Conservation (phyloP, 1,140 invertebrate genomes). For the Musca vetustissima region DNA sequence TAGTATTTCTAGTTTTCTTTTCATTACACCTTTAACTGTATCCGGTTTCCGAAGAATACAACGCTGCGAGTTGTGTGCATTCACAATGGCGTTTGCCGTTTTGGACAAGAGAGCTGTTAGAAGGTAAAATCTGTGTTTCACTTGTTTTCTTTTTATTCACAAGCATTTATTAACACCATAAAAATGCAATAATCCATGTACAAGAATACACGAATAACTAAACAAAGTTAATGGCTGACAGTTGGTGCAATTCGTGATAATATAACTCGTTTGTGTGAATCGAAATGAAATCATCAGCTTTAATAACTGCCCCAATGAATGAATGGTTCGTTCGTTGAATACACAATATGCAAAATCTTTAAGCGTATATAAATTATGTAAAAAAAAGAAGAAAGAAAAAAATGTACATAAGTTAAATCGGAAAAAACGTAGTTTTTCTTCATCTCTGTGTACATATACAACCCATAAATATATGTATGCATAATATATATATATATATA, state of each 20-base stretch:
- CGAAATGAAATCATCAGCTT: conserved; percentile 16
- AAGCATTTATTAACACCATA: not conserved
- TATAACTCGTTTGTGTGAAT: conserved; percentile 25
- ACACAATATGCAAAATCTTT: conserved; percentile 8
- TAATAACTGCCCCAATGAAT: too few species aligned
- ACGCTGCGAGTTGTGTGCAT: too few species aligned
- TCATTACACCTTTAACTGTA: too few species aligned
- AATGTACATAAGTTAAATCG: not conserved
- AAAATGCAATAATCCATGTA: conserved; percentile 9
- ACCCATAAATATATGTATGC: too few species aligned
- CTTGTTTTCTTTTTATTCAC: conserved; percentile 7
- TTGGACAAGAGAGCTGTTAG: conserved; percentile 27
- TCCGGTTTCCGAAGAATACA: too few species aligned
- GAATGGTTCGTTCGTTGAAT: too few species aligned
- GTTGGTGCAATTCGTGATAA: not conserved
- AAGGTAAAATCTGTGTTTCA: conserved; percentile 11
- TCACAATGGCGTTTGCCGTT: conserved; percentile 21
- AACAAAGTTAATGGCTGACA: not conserved
- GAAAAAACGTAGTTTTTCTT: too few species aligned
- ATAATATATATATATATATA: too few species aligned
- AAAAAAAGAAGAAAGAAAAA: too few species aligned
- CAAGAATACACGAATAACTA: conserved; percentile 9
- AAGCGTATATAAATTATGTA: conserved; percentile 21
- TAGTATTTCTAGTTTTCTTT: too few species aligned
- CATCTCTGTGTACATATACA: too few species aligned